A percentile compares a stretch with the other conserved stretches of the same genome.
phyloP scores from a whole-genome alignment of 2,113 vertebrate species.

The Ciconia stormi region DNA sequence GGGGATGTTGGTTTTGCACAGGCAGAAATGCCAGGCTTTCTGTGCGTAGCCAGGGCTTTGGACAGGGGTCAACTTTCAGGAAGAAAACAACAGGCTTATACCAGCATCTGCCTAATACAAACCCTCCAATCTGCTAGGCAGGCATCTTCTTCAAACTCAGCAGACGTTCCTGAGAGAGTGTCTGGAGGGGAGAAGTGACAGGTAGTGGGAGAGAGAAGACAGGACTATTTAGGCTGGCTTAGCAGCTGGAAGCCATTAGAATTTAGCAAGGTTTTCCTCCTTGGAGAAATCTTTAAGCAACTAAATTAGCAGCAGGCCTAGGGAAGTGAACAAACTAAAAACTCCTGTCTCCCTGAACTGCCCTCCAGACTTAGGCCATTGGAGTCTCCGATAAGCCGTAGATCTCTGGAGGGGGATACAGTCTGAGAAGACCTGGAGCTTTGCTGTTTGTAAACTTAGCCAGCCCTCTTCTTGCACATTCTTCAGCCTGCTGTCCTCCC shows the following conservation, averaged over 20 bases:
- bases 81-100: neutral
- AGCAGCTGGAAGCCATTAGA: constrained; percentile 47
- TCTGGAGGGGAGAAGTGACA: neutral
- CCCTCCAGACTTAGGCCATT: neutral
- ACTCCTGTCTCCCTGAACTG: neutral
- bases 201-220: neutral
- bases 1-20: neutral
- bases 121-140: neutral
- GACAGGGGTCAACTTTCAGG: neutral
- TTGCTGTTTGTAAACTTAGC: neutral
- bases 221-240: constrained; percentile 8
- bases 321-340: constrained; percentile 2
- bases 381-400: neutral
- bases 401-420: neutral
- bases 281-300: constrained; percentile 10
- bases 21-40: neutral
- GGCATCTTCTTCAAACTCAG: neutral
- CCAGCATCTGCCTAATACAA: neutral
- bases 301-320: constrained; percentile 34
- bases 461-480: neutral
- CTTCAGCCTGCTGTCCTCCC: neutral
- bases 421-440: neutral
- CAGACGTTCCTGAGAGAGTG: neutral
- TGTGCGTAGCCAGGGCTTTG: neutral
- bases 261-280: constrained; percentile 16